phyloP scores from a whole-genome alignment of 2,797 vertebrate genomes.

The Loris lydekkerianus region DNA sequence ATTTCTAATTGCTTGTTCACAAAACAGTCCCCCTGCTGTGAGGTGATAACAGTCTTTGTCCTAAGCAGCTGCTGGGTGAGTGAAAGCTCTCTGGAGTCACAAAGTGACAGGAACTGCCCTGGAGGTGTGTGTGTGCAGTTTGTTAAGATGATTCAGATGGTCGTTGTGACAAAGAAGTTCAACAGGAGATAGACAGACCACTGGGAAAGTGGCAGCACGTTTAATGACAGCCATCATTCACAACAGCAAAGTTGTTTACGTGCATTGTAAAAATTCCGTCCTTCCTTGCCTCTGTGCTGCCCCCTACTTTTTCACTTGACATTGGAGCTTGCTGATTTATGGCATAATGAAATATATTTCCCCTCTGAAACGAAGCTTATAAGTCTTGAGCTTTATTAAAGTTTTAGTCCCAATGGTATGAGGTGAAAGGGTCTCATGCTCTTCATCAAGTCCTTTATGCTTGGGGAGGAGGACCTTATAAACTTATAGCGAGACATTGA shows the following conservation, averaged over 20 bases:
- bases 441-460: background rate
- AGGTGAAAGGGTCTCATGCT: background rate
- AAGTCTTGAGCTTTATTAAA: background rate
- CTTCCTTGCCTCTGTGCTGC: slow-evolving; percentile 63
- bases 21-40: background rate
- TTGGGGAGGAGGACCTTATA: background rate
- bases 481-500: background rate
- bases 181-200: slow-evolving; percentile 84
- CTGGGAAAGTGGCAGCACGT: slow-evolving; percentile 81
- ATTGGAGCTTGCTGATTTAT: slow-evolving; percentile 70
- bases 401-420: background rate
- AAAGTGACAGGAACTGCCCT: slow-evolving; percentile 79
- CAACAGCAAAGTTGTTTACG: slow-evolving; percentile 81
- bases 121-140: slow-evolving; percentile 80
- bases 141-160: slow-evolving; percentile 84
- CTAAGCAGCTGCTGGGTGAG: slow-evolving; percentile 80
- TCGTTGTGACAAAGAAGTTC: slow-evolving; percentile 85
- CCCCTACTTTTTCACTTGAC: slow-evolving; percentile 43
- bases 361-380: background rate
- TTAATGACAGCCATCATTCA: slow-evolving; percentile 77
- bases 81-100: slow-evolving; percentile 79
- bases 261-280: slow-evolving; percentile 73
- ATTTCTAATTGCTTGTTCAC: slow-evolving; percentile 65
- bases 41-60: slow-evolving; percentile 70
- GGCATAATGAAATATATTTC: background rate